A percentile compares a stretch with the other conserved stretches of the same genome.
Conservation (phyloP, 2,797 vertebrate species). For the Rousettus madagascariensis region DNA sequence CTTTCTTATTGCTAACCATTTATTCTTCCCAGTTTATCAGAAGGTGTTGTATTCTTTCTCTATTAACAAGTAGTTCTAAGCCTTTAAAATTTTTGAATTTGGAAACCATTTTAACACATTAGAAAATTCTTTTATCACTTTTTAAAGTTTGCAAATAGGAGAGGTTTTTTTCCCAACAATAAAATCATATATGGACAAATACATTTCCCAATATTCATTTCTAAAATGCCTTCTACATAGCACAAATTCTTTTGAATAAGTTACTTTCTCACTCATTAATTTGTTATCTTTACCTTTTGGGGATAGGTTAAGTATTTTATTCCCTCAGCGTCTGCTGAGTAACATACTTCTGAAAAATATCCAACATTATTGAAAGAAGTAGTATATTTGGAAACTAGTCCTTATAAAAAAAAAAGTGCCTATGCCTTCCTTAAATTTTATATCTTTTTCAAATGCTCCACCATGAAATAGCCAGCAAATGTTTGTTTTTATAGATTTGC, state of each 20-base stretch:
- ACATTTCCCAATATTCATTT: slow-evolving; percentile 18
- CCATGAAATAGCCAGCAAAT: neutral
- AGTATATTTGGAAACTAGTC: neutral
- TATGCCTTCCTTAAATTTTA: neutral
- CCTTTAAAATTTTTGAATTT: neutral
- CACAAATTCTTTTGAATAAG: neutral
- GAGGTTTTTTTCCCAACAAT: neutral
- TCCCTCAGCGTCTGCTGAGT: neutral
- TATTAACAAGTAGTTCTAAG: slow-evolving; percentile 33
- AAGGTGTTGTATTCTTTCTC: neutral
- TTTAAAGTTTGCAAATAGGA: neutral
- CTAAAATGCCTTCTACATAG: neutral
- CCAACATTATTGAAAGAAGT: neutral
- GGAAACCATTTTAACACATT: neutral
- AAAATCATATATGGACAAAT: neutral
- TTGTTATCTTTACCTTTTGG: neutral
- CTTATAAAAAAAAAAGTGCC: neutral
- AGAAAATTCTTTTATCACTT: neutral
- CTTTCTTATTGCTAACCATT: neutral
- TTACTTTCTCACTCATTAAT: neutral
- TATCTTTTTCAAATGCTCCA: neutral
- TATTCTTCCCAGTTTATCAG: neutral
- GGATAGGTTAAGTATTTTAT: neutral
- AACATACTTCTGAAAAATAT: neutral
- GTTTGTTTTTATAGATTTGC: neutral